phyloP scores from a whole-genome alignment of 2,888 invertebrate genomes.

The Lysandra bellargus region DNA sequence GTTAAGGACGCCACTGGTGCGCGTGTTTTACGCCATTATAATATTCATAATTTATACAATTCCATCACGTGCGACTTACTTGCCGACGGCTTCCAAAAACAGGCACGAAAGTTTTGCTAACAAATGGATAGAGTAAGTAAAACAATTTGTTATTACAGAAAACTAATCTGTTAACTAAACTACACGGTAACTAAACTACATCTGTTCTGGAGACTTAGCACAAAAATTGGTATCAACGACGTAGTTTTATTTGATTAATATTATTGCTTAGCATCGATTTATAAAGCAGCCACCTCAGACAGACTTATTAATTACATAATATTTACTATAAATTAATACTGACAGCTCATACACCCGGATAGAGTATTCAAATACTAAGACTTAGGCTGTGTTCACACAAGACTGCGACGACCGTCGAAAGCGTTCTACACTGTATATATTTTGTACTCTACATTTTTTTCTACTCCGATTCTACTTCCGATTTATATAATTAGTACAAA shows the following conservation, averaged over 20 bases:
- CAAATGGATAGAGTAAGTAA: background rate
- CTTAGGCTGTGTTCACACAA: background rate
- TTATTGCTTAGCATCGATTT: background rate
- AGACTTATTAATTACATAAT: slow-evolving; percentile 1
- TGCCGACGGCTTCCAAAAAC: background rate
- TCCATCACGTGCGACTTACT: background rate
- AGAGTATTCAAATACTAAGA: background rate
- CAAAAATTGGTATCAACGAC: too few relatives aligned
- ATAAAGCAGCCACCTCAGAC: background rate
- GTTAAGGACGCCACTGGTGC: background rate
- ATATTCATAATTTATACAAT: background rate
- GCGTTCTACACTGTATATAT: background rate
- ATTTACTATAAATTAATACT: background rate
- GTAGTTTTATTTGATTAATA: background rate
- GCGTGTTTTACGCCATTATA: background rate
- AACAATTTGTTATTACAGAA: too few relatives aligned
- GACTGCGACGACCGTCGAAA: background rate
- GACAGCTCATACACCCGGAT: background rate
- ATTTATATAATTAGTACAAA: too few relatives aligned
- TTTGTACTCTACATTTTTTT: too few relatives aligned
- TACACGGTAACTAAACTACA: too few relatives aligned
- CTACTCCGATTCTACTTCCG: too few relatives aligned
- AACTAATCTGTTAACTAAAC: too few relatives aligned
- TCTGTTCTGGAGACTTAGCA: too few relatives aligned
- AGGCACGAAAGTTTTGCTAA: background rate